Conservation (phyloP, 2,797 vertebrate species). For the Phalloptychus januarius region DNA sequence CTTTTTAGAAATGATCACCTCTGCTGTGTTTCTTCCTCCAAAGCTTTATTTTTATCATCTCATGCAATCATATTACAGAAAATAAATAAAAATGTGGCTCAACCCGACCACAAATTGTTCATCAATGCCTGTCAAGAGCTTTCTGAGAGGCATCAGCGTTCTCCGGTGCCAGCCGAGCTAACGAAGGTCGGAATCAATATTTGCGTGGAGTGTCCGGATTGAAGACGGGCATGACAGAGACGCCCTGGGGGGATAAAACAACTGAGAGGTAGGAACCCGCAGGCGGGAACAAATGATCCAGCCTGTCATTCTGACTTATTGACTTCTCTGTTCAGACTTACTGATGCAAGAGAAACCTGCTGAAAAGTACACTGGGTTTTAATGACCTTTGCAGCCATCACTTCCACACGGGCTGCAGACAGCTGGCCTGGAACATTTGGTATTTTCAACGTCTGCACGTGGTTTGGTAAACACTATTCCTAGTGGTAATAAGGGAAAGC, state of each 20-base stretch:
- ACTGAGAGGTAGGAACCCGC: conserved; percentile 50
- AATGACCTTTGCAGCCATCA: conserved; percentile 60
- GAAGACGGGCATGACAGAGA: conserved; percentile 60
- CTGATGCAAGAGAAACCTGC: conserved; percentile 36
- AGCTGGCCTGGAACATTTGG: conserved; percentile 34
- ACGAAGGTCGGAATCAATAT: conserved; percentile 66
- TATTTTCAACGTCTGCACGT: conserved; percentile 27
- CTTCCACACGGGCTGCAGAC: conserved; percentile 41
- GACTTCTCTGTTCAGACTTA: conserved; percentile 41
- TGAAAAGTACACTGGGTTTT: conserved; percentile 52
- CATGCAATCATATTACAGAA: conserved; percentile 18
- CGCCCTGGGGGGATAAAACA: conserved; percentile 49
- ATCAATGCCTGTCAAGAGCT: conserved; percentile 44
- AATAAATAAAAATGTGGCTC: background rate
- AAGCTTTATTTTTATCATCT: conserved; percentile 8
- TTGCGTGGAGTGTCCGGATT: conserved; percentile 55
- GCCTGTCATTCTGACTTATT: conserved; percentile 63
- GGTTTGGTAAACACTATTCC: conserved; percentile 32
- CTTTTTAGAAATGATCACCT: background rate
- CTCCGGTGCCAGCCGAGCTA: conserved; percentile 59
- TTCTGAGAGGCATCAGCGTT: conserved; percentile 42
- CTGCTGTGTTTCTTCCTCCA: background rate
- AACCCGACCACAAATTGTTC: conserved; percentile 18
- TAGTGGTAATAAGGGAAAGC: background rate
- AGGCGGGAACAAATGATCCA: conserved; percentile 55